Percentiles rank a stretch among this genome's conserved stretches.
phyloP scores from a whole-genome alignment of 2,113 vertebrate genomes.

The Spheniscus mendiculus region DNA sequence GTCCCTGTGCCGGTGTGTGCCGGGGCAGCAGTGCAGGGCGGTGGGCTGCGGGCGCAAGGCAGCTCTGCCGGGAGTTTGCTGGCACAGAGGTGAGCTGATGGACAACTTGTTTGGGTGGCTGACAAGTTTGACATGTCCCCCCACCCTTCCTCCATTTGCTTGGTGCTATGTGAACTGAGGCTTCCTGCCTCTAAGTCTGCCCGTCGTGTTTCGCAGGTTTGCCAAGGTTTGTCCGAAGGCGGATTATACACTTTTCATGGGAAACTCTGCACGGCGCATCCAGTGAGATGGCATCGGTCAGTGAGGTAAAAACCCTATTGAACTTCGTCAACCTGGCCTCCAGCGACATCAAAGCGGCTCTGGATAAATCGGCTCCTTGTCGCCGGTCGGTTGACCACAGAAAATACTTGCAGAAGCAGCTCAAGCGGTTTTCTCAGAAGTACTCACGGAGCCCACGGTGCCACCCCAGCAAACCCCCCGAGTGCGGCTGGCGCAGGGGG shows the following conservation, averaged over 20 bases:
- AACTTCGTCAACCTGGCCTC: slow-evolving; percentile 98
- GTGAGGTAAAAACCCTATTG: slow-evolving; percentile 94
- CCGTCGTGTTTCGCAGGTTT: not conserved
- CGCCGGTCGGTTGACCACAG: slow-evolving; percentile 96
- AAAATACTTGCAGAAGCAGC: slow-evolving; percentile 97
- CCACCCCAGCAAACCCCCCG: slow-evolving; percentile 73
- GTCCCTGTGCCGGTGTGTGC: not conserved
- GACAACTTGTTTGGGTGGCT: not conserved
- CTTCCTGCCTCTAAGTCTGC: not conserved
- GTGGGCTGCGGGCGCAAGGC: not conserved
- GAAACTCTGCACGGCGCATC: not conserved
- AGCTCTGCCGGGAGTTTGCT: rapidly evolving
- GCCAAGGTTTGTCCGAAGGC: not conserved
- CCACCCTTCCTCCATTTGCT: not conserved
- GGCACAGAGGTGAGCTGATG: rapidly evolving
- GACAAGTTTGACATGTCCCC: not conserved
- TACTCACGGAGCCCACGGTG: slow-evolving; percentile 87
- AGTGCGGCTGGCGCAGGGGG: slow-evolving; percentile 69
- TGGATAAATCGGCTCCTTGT: slow-evolving; percentile 97
- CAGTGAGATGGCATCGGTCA: slow-evolving; percentile 91
- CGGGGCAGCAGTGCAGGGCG: not conserved
- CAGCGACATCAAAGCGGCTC: slow-evolving; percentile 95
- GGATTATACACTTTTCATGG: slow-evolving; percentile 71
- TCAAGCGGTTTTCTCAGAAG: slow-evolving; percentile 96
- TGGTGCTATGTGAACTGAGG: not conserved